These are phyloP conservation scores for Bos taurus DNA, from an alignment of 2,113 vertebrate genomes.

Conservation along the genomic window DNA sequence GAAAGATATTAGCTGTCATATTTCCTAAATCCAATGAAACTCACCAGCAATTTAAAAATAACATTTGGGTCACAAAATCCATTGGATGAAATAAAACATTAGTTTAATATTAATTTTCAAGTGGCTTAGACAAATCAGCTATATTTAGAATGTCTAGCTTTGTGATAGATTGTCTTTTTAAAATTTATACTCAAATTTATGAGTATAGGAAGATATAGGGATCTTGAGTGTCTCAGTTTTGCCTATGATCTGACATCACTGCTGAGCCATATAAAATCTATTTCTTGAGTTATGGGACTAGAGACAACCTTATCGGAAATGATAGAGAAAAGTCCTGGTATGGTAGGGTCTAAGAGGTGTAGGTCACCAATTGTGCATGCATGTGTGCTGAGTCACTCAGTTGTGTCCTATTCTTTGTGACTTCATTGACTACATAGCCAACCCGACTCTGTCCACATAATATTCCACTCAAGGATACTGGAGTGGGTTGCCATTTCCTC, in stretches of 20 bases:
- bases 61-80: too few relatives aligned
- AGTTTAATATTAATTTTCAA: not conserved
- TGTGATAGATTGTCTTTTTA: not conserved
- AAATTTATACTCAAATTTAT: not conserved
- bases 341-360: not conserved
- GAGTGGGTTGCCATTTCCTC: too few relatives aligned
- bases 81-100: too few relatives aligned
- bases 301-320: not conserved
- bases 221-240: not conserved
- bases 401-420: too few relatives aligned
- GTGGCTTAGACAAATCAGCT: not conserved
- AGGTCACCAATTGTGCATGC: too few relatives aligned
- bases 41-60: too few relatives aligned
- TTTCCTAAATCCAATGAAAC: too few relatives aligned
- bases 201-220: not conserved
- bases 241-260: not conserved
- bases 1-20: too few relatives aligned
- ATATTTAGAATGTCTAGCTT: not conserved
- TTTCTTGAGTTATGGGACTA: not conserved
- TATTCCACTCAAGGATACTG: too few relatives aligned
- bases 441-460: too few relatives aligned
- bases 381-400: too few relatives aligned
- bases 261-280: not conserved
- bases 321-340: not conserved
- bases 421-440: too few relatives aligned